A percentile compares a stretch with the other conserved stretches of the same genome.
Evolutionary conservation across 2,797 vertebrate genomes (phyloP).

Genomic region (Sebastes reedi): DNA sequence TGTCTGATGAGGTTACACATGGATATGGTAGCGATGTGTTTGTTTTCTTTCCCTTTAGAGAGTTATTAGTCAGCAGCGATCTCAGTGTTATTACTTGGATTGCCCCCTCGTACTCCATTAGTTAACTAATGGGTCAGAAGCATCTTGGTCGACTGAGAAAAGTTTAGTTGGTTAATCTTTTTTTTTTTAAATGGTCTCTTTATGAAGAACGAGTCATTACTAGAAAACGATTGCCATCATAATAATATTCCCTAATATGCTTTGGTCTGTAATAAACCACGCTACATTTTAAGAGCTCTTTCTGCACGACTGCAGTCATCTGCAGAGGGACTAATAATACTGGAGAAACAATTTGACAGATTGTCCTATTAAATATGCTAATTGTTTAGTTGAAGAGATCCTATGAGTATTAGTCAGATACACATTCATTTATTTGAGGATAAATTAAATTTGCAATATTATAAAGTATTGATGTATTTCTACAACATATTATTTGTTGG

Average conservation of each 20-base stretch:
- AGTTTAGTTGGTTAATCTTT: neutral
- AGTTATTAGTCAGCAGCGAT: neutral
- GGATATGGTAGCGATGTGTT: neutral
- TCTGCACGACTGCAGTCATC: neutral
- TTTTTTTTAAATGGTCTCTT: neutral
- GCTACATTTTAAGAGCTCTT: neutral
- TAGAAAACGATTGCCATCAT: neutral
- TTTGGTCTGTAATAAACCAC: constrained; percentile 13
- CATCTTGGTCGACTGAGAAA: neutral
- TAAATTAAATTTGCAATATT: neutral
- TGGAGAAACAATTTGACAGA: neutral
- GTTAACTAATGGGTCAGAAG: constrained; percentile 13
- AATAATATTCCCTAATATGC: neutral
- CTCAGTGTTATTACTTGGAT: constrained; percentile 5
- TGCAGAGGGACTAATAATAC: neutral
- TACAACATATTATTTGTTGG: neutral
- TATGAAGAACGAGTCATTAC: constrained; percentile 5
- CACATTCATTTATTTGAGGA: neutral
- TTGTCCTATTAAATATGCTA: constrained; percentile 1
- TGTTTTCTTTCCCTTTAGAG: neutral
- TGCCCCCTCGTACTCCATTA: constrained; percentile 17
- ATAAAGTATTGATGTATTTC: neutral
- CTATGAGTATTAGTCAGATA: neutral
- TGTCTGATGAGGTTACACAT: neutral
- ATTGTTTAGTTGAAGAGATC: neutral